Evolutionary conservation across 2,888 invertebrate genomes (phyloP).

Genomic region (Pheosia gnoma): DNA sequence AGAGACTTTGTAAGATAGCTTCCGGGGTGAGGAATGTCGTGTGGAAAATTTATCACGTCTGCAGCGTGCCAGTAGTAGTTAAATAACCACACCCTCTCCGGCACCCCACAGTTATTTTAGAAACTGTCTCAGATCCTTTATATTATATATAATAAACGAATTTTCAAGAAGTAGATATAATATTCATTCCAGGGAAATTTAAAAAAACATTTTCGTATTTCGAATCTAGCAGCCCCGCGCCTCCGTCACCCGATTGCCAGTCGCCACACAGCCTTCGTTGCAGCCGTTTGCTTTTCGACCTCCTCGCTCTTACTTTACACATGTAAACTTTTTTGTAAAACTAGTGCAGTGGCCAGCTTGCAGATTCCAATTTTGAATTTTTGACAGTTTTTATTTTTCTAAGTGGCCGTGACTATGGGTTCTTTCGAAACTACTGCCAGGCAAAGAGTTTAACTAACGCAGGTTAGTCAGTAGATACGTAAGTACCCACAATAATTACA

Average conservation of each 20-base stretch:
- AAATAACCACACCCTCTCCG: too few relatives aligned
- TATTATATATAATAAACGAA: too few relatives aligned
- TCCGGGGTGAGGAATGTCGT: too few relatives aligned
- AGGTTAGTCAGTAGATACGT: slow-evolving; percentile 43
- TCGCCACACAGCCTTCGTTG: slow-evolving; percentile 55
- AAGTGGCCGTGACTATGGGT: slow-evolving; percentile 56
- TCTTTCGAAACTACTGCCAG: slow-evolving; percentile 46
- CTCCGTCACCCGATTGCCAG: slow-evolving; percentile 45
- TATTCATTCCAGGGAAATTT: slow-evolving; percentile 8
- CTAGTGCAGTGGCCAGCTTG: slow-evolving; percentile 57
- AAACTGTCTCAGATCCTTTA: too few relatives aligned
- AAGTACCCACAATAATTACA: too few relatives aligned
- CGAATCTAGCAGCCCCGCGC: slow-evolving; percentile 21
- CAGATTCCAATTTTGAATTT: slow-evolving; percentile 28
- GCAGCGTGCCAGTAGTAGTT: too few relatives aligned
- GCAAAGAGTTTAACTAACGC: slow-evolving; percentile 46
- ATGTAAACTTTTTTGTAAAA: slow-evolving; percentile 71
- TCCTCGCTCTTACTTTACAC: slow-evolving; percentile 46
- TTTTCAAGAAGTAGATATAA: too few relatives aligned
- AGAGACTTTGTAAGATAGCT: too few relatives aligned
- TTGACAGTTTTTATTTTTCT: slow-evolving; percentile 35
- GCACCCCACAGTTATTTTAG: too few relatives aligned
- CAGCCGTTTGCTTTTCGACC: slow-evolving; percentile 45
- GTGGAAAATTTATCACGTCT: too few relatives aligned
- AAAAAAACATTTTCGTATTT: slow-evolving; percentile 6